Percentiles rank a stretch among this genome's conserved stretches.
Conservation (phyloP, 2,113 vertebrate species). For the Neolamprologus devosi region DNA sequence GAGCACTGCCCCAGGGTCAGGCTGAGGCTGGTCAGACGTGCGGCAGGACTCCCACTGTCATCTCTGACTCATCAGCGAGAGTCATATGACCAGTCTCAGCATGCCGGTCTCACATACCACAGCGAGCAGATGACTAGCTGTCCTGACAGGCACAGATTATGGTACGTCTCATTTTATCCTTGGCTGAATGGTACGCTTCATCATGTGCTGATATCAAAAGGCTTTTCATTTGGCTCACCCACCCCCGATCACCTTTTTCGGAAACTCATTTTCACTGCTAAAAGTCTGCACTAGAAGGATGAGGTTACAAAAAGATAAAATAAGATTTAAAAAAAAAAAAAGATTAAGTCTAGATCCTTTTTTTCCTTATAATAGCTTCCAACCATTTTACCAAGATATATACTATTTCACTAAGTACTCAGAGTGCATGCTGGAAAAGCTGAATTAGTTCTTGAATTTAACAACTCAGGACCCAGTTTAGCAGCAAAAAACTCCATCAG, state of each 20-base stretch:
- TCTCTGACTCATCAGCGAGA: constrained; percentile 39
- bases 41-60: constrained; percentile 24
- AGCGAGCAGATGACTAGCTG: constrained; percentile 17
- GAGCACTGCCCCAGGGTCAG: background rate
- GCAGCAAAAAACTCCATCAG: background rate
- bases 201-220: background rate
- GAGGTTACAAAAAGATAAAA: background rate
- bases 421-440: background rate
- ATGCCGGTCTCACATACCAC: constrained; percentile 9
- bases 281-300: background rate
- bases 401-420: background rate
- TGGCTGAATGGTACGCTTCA: background rate
- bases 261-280: background rate
- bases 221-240: background rate
- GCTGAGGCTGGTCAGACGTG: constrained; percentile 2
- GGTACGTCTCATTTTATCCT: background rate
- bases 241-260: background rate
- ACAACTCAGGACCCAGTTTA: background rate
- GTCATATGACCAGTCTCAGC: constrained; percentile 33
- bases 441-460: background rate
- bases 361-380: background rate
- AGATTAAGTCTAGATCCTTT: background rate
- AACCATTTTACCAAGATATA: background rate
- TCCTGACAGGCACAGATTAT: background rate
- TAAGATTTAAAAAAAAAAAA: background rate